Evolutionary conservation across 2,113 vertebrate species (phyloP).

Genomic region (Caranx melampygus): DNA sequence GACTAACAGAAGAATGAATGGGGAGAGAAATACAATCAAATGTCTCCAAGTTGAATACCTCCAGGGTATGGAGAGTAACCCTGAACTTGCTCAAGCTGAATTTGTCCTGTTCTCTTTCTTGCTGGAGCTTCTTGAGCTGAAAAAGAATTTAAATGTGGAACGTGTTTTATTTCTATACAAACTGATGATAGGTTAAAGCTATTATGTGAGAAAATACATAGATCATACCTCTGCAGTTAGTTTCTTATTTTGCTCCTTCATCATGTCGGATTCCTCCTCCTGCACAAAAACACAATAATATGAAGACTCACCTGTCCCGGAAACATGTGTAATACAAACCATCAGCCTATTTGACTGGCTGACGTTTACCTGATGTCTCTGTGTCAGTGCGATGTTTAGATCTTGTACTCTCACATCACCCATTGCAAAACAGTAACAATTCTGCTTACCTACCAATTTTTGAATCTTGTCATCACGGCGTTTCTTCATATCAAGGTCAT

Average conservation of each 20-base stretch:
- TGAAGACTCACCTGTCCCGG: not conserved
- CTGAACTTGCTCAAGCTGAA: constrained; percentile 32
- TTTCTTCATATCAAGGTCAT: constrained; percentile 6
- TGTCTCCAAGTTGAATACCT: constrained; percentile 51
- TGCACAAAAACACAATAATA: constrained; percentile 41
- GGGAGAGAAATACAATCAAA: not conserved
- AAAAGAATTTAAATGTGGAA: constrained; percentile 20
- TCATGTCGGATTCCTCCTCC: constrained; percentile 50
- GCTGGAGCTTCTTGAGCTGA: constrained; percentile 55
- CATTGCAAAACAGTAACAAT: not conserved
- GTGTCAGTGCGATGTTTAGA: not conserved
- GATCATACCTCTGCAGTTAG: constrained; percentile 55
- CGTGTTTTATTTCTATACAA: not conserved
- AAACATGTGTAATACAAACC: not conserved
- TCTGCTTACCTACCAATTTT: constrained; percentile 44
- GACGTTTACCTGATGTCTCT: not conserved
- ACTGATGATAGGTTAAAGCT: not conserved
- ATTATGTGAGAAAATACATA: not conserved
- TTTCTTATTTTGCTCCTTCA: constrained; percentile 57
- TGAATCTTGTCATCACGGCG: constrained; percentile 31
- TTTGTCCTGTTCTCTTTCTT: constrained; percentile 47
- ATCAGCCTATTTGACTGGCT: not conserved
- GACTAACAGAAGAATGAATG: not conserved
- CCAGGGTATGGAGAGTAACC: constrained; percentile 21
- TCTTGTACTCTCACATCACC: not conserved